phyloP scores from a whole-genome alignment of 35 echinoderm and acorn worm genomes.

The Acanthaster planci region DNA sequence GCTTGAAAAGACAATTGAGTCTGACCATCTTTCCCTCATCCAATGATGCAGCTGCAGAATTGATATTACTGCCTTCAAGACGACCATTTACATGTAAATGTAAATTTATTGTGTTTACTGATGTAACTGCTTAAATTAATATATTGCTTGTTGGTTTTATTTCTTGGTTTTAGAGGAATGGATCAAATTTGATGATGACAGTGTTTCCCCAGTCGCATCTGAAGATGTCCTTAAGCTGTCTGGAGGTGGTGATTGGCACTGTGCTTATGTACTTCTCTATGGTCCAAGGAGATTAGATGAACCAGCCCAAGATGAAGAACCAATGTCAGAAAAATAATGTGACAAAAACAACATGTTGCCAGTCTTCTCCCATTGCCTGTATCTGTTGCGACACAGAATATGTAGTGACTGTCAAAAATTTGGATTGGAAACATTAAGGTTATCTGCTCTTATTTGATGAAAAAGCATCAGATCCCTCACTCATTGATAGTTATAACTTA shows the following conservation, averaged over 20 bases:
- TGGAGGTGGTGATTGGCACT: slow-evolving; percentile 97
- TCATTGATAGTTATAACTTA: too few species aligned
- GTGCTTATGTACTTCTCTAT: slow-evolving; percentile 93
- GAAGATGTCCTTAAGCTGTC: slow-evolving; percentile 91
- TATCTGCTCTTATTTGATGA: too few species aligned
- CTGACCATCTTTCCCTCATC: background rate
- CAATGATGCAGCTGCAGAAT: background rate
- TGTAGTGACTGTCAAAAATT: too few species aligned
- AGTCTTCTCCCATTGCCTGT: too few species aligned
- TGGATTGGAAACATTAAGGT: too few species aligned
- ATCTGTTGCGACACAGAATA: too few species aligned
- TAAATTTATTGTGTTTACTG: background rate
- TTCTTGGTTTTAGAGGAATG: slow-evolving; percentile 75
- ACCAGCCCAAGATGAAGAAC: background rate
- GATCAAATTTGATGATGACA: slow-evolving; percentile 98
- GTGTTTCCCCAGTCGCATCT: slow-evolving; percentile 46
- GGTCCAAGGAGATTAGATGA: slow-evolving; percentile 72
- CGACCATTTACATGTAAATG: background rate
- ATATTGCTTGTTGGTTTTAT: slow-evolving; percentile 4
- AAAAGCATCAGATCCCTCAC: too few species aligned
- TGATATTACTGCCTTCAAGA: background rate
- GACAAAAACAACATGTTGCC: too few species aligned
- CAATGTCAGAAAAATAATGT: slow-evolving; percentile 8
- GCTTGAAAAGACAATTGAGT: too few species aligned
- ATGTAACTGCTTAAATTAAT: background rate